Percentiles rank a stretch among this genome's conserved stretches.
phyloP scores from a whole-genome alignment of 1,140 invertebrate species.

The Geopemphigus sp. region DNA sequence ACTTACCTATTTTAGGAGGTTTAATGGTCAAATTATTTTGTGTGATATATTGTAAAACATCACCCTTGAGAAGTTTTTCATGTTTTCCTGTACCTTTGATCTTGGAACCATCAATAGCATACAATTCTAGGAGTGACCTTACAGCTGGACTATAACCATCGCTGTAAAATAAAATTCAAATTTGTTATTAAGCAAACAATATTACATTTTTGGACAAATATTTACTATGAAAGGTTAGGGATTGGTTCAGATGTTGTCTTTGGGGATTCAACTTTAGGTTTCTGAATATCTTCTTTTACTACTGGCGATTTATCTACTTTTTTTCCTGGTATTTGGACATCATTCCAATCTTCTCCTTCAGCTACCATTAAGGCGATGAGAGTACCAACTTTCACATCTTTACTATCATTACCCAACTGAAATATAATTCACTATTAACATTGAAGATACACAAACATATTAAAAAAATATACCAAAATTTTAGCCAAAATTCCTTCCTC shows the following conservation, averaged over 20 bases:
- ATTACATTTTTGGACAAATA: background rate
- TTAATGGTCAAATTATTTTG: slow-evolving; percentile 60
- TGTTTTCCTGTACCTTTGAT: slow-evolving; percentile 62
- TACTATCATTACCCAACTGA: slow-evolving; percentile 68
- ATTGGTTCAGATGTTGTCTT: slow-evolving; percentile 1
- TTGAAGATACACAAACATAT: background rate
- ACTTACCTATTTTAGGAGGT: slow-evolving; percentile 55
- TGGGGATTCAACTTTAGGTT: slow-evolving; percentile 49
- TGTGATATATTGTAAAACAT: slow-evolving; percentile 63
- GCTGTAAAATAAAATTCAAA: background rate
- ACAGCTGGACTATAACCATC: slow-evolving; percentile 65
- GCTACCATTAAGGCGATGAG: slow-evolving; percentile 86
- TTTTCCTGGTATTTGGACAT: slow-evolving; percentile 69
- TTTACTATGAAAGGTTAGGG: slow-evolving; percentile 32
- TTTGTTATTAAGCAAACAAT: background rate
- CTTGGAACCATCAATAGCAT: slow-evolving; percentile 59
- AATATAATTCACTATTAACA: background rate
- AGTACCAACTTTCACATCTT: slow-evolving; percentile 80
- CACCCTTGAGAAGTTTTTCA: slow-evolving; percentile 65
- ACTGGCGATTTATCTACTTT: slow-evolving; percentile 18
- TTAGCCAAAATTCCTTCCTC: slow-evolving; percentile 97
- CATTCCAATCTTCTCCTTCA: slow-evolving; percentile 71
- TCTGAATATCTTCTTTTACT: slow-evolving; percentile 53
- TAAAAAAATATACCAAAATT: slow-evolving; percentile 65
- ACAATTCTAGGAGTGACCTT: slow-evolving; percentile 63